phyloP scores from a whole-genome alignment of 1,140 invertebrate genomes.

The Pogonomyrmex barbatus region DNA sequence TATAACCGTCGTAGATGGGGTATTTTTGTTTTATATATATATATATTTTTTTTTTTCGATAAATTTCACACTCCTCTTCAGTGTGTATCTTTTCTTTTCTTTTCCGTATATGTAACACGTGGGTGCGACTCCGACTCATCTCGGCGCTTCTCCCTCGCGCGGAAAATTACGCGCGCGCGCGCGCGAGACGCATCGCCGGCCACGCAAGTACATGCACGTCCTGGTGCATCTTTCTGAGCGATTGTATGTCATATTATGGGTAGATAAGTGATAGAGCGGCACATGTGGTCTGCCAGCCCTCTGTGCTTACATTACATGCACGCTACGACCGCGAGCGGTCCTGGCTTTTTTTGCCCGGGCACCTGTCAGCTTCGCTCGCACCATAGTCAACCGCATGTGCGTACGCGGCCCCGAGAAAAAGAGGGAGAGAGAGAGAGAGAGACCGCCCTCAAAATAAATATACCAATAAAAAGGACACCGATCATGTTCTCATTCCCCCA shows the following conservation, averaged over 20 bases:
- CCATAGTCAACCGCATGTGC: constrained; percentile 78
- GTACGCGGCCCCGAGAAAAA: constrained; percentile 29
- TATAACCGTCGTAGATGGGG: background rate
- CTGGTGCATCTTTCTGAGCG: constrained; percentile 68
- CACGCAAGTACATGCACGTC: background rate
- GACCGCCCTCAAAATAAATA: constrained; percentile 82
- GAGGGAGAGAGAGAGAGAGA: background rate
- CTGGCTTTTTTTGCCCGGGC: constrained; percentile 81
- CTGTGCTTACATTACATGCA: constrained; percentile 82
- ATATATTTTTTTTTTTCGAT: background rate
- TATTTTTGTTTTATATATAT: background rate
- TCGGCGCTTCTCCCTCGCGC: background rate
- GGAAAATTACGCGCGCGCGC: constrained; percentile 43
- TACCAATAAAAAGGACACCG: constrained; percentile 75
- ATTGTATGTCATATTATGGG: constrained; percentile 77
- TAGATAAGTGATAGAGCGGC: constrained; percentile 83
- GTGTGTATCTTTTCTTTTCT: background rate
- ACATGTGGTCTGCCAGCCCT: constrained; percentile 84
- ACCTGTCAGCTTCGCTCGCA: constrained; percentile 83
- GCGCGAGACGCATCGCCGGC: background rate
- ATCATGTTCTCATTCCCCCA: constrained; percentile 77
- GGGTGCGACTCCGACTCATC: background rate
- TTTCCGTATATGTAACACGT: background rate
- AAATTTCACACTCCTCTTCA: background rate
- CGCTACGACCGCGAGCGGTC: constrained; percentile 70